These are phyloP conservation scores for Lasius fuliginosus DNA, from an alignment of 2,888 invertebrate genomes.

Conservation along the genomic window DNA sequence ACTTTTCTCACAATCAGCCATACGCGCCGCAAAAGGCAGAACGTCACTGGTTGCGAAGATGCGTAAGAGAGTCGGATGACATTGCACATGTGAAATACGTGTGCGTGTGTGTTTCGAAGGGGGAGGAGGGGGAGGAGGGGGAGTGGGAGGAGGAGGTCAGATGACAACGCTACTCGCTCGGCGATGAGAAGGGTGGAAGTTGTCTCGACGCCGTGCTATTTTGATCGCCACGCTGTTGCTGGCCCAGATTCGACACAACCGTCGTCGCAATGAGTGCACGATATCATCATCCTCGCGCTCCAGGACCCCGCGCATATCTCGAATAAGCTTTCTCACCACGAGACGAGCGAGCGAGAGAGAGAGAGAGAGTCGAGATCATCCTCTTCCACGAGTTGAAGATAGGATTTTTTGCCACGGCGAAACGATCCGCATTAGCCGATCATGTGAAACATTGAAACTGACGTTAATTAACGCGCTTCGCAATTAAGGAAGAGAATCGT, in stretches of 20 bases:
- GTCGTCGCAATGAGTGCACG: slow-evolving; percentile 75
- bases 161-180: slow-evolving; percentile 28
- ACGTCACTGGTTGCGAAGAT: background rate
- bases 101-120: background rate
- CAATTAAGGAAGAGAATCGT: background rate
- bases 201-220: slow-evolving; percentile 82
- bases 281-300: slow-evolving; percentile 57
- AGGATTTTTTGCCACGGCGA: background rate
- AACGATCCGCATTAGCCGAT: background rate
- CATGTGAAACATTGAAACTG: background rate
- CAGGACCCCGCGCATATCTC: slow-evolving; percentile 25
- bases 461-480: background rate
- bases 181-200: slow-evolving; percentile 57
- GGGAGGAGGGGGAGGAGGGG: background rate
- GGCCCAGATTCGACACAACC: slow-evolving; percentile 84
- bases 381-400: background rate
- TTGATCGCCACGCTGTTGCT: slow-evolving; percentile 80
- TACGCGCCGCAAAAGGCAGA: slow-evolving; percentile 6
- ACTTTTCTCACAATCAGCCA: background rate
- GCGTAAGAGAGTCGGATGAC: background rate
- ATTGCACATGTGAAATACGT: background rate
- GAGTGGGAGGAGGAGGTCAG: slow-evolving; percentile 12
- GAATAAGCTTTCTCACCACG: background rate
- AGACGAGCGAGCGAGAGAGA: background rate
- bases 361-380: background rate